Conservation (phyloP, 2,113 vertebrate genomes). For the Gavialis gangeticus region DNA sequence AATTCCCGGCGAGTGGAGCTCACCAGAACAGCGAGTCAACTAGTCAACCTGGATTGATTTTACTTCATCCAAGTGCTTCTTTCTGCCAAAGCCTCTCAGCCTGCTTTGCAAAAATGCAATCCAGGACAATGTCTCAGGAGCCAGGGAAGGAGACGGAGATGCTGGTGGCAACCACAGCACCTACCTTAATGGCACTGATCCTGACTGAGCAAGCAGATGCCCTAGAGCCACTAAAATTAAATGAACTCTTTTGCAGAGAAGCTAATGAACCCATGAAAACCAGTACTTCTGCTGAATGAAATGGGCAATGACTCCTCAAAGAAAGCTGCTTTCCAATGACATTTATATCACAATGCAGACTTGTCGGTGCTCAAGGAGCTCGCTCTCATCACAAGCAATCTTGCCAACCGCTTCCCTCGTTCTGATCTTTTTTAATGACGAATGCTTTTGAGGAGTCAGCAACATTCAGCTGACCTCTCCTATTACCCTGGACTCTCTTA, state of each 20-base stretch:
- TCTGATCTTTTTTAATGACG: not conserved
- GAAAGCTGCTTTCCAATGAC: not conserved
- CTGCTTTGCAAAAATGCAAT: not conserved
- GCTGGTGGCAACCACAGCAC: not conserved
- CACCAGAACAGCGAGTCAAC: slow-evolving; percentile 1
- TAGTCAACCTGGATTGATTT: not conserved
- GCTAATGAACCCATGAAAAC: not conserved
- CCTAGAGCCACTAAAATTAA: not conserved
- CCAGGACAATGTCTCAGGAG: not conserved
- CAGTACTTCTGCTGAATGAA: not conserved
- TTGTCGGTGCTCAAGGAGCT: not conserved
- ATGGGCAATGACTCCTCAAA: not conserved
- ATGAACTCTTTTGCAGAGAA: not conserved
- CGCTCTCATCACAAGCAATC: not conserved
- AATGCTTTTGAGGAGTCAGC: not conserved
- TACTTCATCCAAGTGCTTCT: not conserved
- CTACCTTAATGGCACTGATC: not conserved
- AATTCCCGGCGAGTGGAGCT: not conserved
- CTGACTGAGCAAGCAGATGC: not conserved
- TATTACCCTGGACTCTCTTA: not conserved
- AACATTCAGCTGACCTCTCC: not conserved
- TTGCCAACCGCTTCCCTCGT: not conserved
- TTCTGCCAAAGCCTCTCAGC: not conserved
- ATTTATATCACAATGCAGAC: not conserved
- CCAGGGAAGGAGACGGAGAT: not conserved